Conservation (phyloP, 2,888 invertebrate genomes). For the Eupeodes latifasciatus region DNA sequence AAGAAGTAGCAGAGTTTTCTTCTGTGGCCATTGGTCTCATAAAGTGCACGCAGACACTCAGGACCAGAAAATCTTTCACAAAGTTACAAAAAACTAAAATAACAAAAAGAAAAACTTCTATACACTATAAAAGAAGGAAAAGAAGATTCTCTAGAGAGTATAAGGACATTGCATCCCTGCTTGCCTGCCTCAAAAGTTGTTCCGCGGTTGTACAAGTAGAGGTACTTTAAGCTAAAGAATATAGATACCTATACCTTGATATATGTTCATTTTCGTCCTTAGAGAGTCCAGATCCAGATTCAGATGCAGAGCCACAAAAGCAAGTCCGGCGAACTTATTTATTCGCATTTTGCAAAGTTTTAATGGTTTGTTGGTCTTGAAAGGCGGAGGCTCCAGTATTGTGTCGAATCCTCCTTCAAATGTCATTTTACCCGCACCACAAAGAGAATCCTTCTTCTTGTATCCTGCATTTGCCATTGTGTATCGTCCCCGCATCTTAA, state of each 20-base stretch:
- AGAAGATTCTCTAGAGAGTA: conserved; percentile 11
- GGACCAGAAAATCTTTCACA: conserved; percentile 56
- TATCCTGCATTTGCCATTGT: conserved; percentile 38
- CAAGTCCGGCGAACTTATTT: conserved; percentile 68
- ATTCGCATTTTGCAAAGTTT: conserved; percentile 74
- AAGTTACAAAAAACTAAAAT: neutral
- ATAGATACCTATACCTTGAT: conserved; percentile 49
- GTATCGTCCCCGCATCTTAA: neutral
- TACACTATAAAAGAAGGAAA: conserved; percentile 14
- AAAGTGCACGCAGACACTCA: conserved; percentile 71
- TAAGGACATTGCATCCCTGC: conserved; percentile 56
- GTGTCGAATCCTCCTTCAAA: conserved; percentile 1
- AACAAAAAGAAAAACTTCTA: neutral
- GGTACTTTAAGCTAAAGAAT: conserved; percentile 53
- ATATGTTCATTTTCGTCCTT: conserved; percentile 41
- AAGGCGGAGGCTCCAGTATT: conserved; percentile 6
- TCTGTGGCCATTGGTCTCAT: conserved; percentile 73
- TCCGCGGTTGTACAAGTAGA: conserved; percentile 46
- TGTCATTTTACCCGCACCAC: conserved; percentile 4
- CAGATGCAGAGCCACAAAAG: conserved; percentile 29
- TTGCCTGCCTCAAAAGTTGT: conserved; percentile 35
- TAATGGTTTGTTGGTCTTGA: conserved; percentile 74
- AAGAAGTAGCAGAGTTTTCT: conserved; percentile 38
- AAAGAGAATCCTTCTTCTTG: conserved; percentile 1
- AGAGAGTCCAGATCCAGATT: conserved; percentile 7